Evolutionary conservation across 2,797 vertebrate genomes (phyloP).

Genomic region (Gastrophryne carolinensis): DNA sequence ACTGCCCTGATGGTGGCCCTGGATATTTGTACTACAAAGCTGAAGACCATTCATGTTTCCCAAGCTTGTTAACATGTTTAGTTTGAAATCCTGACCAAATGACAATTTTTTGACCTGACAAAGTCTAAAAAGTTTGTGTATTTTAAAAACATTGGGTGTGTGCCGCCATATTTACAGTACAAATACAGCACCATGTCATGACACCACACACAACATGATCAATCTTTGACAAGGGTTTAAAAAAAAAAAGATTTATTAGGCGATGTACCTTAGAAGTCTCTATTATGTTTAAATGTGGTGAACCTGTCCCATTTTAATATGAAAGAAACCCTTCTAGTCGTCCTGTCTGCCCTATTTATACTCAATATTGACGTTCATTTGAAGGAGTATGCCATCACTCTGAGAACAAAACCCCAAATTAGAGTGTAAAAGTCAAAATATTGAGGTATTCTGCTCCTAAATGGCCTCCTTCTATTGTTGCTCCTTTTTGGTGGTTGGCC

Average conservation of each 20-base stretch:
- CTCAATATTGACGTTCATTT: conserved; percentile 18
- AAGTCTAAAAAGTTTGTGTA: too few species aligned
- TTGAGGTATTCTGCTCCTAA: neutral
- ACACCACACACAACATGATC: neutral
- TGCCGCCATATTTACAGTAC: neutral
- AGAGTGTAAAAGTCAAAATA: neutral
- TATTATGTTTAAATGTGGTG: conserved; percentile 69
- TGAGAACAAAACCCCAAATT: conserved; percentile 10
- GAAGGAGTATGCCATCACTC: neutral
- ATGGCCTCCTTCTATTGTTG: neutral
- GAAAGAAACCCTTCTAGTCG: neutral
- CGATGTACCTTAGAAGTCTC: conserved; percentile 63
- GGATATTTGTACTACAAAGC: too few species aligned
- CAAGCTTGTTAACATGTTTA: too few species aligned
- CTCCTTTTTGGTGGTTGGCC: neutral
- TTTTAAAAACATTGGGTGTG: neutral
- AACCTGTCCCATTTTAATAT: conserved; percentile 49
- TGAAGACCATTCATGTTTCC: too few species aligned
- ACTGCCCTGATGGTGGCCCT: too few species aligned
- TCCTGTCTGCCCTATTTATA: conserved; percentile 2
- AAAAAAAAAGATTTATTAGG: neutral
- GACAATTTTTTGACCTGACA: too few species aligned
- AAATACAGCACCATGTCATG: neutral
- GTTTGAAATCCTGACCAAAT: too few species aligned
- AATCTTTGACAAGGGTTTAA: neutral